Percentiles rank a stretch among this genome's conserved stretches.
These are phyloP conservation scores for Elgaria multicarinata DNA, from an alignment of 2,113 vertebrate species.

Conservation along the genomic window DNA sequence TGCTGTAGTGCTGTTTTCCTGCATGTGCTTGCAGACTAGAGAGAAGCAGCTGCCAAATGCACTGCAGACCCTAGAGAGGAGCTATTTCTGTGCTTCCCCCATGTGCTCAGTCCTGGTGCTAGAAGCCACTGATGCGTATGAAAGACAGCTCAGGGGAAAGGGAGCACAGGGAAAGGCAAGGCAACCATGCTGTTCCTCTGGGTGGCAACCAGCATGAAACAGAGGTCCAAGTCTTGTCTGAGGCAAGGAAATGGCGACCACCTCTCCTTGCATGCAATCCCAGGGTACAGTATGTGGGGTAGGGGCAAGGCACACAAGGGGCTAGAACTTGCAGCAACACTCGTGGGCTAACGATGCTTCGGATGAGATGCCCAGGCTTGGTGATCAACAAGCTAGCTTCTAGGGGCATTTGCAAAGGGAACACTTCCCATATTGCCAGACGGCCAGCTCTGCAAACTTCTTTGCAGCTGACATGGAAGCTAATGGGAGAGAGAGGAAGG, in stretches of 20 bases:
- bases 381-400: too few species aligned
- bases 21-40: not conserved
- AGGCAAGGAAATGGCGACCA: not conserved
- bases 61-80: slow-evolving; percentile 51
- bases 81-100: slow-evolving; percentile 61
- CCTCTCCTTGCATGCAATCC: not conserved
- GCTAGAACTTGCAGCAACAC: not conserved
- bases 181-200: not conserved
- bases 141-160: not conserved
- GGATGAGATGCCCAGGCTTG: not conserved
- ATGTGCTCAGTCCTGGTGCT: not conserved
- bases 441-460: not conserved
- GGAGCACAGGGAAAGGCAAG: not conserved
- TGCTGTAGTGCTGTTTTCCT: not conserved
- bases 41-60: not conserved
- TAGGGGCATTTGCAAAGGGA: not conserved
- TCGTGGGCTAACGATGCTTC: not conserved
- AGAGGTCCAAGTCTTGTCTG: not conserved
- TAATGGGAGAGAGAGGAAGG: not conserved
- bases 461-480: not conserved
- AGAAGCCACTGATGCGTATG: not conserved
- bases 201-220: not conserved
- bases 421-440: not conserved
- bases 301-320: not conserved
- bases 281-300: not conserved